Percentiles rank a stretch among this genome's conserved stretches.
Evolutionary conservation across 2,797 vertebrate species (phyloP).

Genomic region (Calcarius lapponicus): DNA sequence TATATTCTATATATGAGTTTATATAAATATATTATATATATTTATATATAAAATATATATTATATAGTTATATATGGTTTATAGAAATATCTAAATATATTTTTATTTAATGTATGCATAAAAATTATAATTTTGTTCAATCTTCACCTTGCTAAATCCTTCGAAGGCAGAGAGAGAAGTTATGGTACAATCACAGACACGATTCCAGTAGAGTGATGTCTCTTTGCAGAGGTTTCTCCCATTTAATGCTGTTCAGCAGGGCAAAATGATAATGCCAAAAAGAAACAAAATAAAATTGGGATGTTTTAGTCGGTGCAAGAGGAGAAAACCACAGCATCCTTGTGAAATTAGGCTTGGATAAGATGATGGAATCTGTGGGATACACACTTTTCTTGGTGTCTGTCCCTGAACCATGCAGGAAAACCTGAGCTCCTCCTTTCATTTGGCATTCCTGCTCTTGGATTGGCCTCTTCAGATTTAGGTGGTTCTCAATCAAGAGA

Average conservation of each 20-base stretch:
- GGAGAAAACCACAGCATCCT: constrained; percentile 21
- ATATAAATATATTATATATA: too few species aligned
- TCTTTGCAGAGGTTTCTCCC: background rate
- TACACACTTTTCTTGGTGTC: background rate
- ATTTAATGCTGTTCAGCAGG: background rate
- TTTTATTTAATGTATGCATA: too few species aligned
- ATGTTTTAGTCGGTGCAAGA: background rate
- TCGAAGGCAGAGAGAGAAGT: background rate
- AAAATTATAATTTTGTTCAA: background rate
- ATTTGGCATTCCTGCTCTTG: background rate
- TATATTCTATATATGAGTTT: too few species aligned
- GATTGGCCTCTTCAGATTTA: background rate
- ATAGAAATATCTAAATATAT: too few species aligned
- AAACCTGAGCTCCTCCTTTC: background rate
- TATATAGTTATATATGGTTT: too few species aligned
- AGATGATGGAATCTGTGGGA: background rate
- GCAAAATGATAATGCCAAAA: background rate
- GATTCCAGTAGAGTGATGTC: background rate
- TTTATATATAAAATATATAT: too few species aligned
- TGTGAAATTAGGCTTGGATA: background rate
- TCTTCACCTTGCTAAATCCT: background rate
- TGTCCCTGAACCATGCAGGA: background rate
- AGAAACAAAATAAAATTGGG: background rate
- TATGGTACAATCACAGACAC: background rate
- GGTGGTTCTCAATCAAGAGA: background rate